phyloP scores from a whole-genome alignment of 2,888 invertebrate genomes.

The Sycophila texana region DNA sequence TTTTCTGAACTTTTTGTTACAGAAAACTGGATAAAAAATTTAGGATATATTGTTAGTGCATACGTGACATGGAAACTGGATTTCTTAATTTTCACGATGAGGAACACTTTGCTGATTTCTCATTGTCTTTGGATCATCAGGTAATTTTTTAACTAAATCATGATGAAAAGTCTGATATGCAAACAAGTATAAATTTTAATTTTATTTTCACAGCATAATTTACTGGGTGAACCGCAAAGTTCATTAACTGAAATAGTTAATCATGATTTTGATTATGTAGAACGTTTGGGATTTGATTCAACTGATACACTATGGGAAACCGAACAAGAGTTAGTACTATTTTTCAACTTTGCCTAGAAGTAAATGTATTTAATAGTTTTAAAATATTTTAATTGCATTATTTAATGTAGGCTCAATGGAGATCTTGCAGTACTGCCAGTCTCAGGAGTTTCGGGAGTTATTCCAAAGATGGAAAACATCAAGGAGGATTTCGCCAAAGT shows the following conservation, averaged over 20 bases:
- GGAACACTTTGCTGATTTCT: slow-evolving; percentile 76
- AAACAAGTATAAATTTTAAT: background rate
- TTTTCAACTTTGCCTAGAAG: slow-evolving; percentile 13
- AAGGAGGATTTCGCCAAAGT: slow-evolving; percentile 77
- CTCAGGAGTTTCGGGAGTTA: slow-evolving; percentile 66
- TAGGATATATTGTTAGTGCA: slow-evolving; percentile 16
- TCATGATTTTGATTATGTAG: slow-evolving; percentile 68
- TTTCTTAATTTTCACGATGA: slow-evolving; percentile 77
- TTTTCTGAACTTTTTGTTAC: slow-evolving; percentile 12
- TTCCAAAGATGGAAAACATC: slow-evolving; percentile 69
- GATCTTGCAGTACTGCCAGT: slow-evolving; percentile 74
- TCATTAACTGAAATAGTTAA: slow-evolving; percentile 60
- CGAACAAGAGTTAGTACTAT: slow-evolving; percentile 74
- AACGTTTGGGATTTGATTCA: slow-evolving; percentile 63
- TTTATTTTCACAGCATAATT: slow-evolving; percentile 45
- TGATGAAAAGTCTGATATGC: background rate
- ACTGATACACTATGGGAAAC: slow-evolving; percentile 66
- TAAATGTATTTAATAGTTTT: background rate
- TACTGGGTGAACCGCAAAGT: slow-evolving; percentile 64
- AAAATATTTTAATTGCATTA: slow-evolving; percentile 8
- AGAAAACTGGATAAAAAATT: slow-evolving; percentile 53
- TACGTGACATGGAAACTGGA: slow-evolving; percentile 76
- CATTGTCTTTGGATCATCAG: slow-evolving; percentile 67
- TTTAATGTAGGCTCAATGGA: slow-evolving; percentile 71
- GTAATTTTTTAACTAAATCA: slow-evolving; percentile 22